Evolutionary conservation across 2,888 invertebrate species (phyloP), one percentile per base, ranked within the genome.

Genomic region (Meteorus colon): DNA sequence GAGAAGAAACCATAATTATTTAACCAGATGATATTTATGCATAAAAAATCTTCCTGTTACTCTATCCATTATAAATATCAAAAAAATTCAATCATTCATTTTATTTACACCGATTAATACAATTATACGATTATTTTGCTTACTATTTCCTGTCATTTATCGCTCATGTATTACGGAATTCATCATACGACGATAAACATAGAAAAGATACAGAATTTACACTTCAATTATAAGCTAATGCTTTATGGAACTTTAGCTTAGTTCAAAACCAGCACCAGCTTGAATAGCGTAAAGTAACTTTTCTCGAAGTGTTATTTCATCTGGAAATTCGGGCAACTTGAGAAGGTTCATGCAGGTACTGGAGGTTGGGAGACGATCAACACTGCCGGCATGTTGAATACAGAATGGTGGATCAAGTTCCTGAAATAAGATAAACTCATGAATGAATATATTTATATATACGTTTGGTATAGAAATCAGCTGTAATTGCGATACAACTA

Each of bases 291-390:
- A 97, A 12, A 97, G 90, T 75, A 99, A 91, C 89, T 97, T 98
- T 83, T 95, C 94, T 55, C 93, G 92, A 85, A 99, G 91, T 74
- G 93, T 91, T 74, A 93, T 92, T 83, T 96, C 94, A 68, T 95
- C 94, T 79, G 92, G 92, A 88, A 97, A 97, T 86, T 97, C 95
- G 0, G 99, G 99, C 82, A 99, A 92, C 91, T 99, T 99, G 78
- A 99, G 92, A 79, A 99, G 92, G 92, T 99, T 99, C 95, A 99
- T 97, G 89, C 99, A 99, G 4, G 99, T 99, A 89, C 97, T 97
- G 10, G 99, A 97, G 14, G 98, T 97, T 0, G 99, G 99, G 86
- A 99, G 93, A 16, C 98, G 94, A 88, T 97, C 96, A 82, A 96
- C 94, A 67, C 93, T 93, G 14, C 97, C 98, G 74, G 96, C 97